A percentile compares a stretch with the other conserved stretches of the same genome.
phyloP scores from a whole-genome alignment of 53 echinoderm and acorn worm genomes.

The Paracentrotus lividus region DNA sequence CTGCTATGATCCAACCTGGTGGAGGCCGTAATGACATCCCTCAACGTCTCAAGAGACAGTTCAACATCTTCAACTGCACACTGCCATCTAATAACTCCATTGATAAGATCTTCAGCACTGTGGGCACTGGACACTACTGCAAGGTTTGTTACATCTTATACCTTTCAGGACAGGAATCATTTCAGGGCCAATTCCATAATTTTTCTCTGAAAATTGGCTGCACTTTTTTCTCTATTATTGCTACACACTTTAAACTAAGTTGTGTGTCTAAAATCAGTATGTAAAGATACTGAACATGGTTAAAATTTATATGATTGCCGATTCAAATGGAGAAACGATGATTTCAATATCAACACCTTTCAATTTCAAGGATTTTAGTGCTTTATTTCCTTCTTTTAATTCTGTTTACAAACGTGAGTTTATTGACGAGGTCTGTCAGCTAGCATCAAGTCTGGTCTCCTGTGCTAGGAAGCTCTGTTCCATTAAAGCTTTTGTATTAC shows the following conservation, averaged over 20 bases:
- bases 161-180: not conserved
- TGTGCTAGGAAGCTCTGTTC: slow-evolving; percentile 92
- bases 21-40: slow-evolving; percentile 99
- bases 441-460: slow-evolving; percentile 88
- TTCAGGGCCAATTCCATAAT: no score
- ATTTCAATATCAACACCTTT: no score
- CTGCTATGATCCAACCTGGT: slow-evolving; percentile 99
- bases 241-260: no score
- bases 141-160: no score
- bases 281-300: no score
- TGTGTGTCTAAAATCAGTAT: no score
- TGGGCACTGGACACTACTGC: slow-evolving; percentile 94
- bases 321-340: no score
- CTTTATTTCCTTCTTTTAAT: not conserved
- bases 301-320: no score
- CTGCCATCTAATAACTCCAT: slow-evolving; percentile 97
- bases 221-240: no score
- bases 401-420: slow-evolving; percentile 87
- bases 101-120: slow-evolving; percentile 97
- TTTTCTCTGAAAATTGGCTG: no score
- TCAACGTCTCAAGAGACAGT: slow-evolving; percentile 98
- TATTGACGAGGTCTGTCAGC: slow-evolving; percentile 84
- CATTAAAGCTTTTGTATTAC: no score
- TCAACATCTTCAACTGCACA: slow-evolving; percentile 95
- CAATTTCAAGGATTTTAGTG: no score